phyloP scores from a whole-genome alignment of 2,797 vertebrate species.

The Pangasius krempfi region DNA sequence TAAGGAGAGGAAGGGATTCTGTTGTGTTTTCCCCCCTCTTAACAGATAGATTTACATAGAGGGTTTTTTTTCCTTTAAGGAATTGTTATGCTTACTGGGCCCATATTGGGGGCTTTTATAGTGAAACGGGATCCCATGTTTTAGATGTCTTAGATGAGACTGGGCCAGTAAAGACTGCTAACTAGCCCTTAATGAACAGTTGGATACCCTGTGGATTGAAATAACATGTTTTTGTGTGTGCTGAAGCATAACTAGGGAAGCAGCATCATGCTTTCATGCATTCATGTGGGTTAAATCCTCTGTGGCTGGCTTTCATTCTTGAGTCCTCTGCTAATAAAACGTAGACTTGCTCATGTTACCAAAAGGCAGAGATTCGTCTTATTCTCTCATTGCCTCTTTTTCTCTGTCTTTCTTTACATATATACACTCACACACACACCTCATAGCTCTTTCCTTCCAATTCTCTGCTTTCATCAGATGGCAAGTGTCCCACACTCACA shows the following conservation, averaged over 20 bases:
- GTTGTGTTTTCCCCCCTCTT: slow-evolving; percentile 56
- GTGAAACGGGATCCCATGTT: slow-evolving; percentile 50
- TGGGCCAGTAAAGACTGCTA: slow-evolving; percentile 50
- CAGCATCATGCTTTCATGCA: slow-evolving; percentile 27
- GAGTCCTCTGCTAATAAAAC: slow-evolving; percentile 13
- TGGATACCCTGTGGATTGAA: slow-evolving; percentile 50
- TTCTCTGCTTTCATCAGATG: slow-evolving; percentile 55
- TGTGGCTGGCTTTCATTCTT: slow-evolving; percentile 41
- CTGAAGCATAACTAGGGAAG: slow-evolving; percentile 23
- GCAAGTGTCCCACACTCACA: slow-evolving; percentile 57
- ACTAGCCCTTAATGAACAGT: slow-evolving; percentile 51
- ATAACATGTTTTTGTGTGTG: slow-evolving; percentile 47
- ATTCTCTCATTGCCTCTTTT: slow-evolving; percentile 43
- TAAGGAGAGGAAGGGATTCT: slow-evolving; percentile 63
- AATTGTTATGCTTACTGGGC: slow-evolving; percentile 46
- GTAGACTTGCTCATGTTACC: slow-evolving; percentile 35
- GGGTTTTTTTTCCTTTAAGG: slow-evolving; percentile 20
- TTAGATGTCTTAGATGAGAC: slow-evolving; percentile 40
- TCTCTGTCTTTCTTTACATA: slow-evolving; percentile 3
- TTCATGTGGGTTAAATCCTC: slow-evolving; percentile 46
- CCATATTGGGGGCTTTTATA: slow-evolving; percentile 48
- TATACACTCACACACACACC: slow-evolving; percentile 14
- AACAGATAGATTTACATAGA: slow-evolving; percentile 57
- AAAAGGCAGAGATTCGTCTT: slow-evolving; percentile 48
- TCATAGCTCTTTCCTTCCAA: slow-evolving; percentile 41